A percentile compares a stretch with the other conserved stretches of the same genome.
Conservation (phyloP, 2,888 invertebrate species). For the Heliconius ethilla region DNA sequence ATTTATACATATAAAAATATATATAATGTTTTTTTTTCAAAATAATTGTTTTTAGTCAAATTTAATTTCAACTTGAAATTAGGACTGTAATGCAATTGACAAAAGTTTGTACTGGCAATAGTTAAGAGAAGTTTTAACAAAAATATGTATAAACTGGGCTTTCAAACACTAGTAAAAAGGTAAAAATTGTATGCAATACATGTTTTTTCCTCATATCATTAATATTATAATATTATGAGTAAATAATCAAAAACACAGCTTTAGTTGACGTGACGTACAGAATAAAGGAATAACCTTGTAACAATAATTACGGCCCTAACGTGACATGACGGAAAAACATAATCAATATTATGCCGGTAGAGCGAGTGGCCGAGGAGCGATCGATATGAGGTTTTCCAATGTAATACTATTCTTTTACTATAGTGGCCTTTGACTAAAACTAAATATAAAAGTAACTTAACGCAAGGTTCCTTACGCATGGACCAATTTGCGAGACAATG, state of each 20-base stretch:
- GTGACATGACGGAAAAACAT: conserved; percentile 18
- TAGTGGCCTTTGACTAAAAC: not conserved
- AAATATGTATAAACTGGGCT: too few relatives aligned
- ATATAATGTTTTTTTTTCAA: too few relatives aligned
- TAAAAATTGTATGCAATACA: too few relatives aligned
- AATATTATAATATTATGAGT: not conserved
- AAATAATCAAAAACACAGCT: not conserved
- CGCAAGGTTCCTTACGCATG: not conserved
- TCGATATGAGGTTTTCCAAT: conserved; percentile 11
- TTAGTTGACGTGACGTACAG: not conserved
- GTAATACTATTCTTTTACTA: not conserved
- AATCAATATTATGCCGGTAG: conserved; percentile 57
- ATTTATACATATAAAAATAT: too few relatives aligned
- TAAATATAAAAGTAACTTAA: not conserved
- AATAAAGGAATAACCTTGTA: conserved; percentile 17
- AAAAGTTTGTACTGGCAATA: too few relatives aligned
- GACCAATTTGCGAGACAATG: not conserved
- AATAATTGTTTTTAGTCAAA: too few relatives aligned
- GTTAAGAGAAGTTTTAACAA: too few relatives aligned
- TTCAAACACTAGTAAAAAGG: not conserved
- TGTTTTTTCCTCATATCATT: too few relatives aligned
- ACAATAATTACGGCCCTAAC: conserved; percentile 14
- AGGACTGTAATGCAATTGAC: too few relatives aligned
- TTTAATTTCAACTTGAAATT: too few relatives aligned
- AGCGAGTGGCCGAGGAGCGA: conserved; percentile 51